Percentiles rank a stretch among this genome's conserved stretches.
These are phyloP conservation scores for Nysson spinosus DNA, from an alignment of 2,888 invertebrate genomes.

Conservation along the genomic window DNA sequence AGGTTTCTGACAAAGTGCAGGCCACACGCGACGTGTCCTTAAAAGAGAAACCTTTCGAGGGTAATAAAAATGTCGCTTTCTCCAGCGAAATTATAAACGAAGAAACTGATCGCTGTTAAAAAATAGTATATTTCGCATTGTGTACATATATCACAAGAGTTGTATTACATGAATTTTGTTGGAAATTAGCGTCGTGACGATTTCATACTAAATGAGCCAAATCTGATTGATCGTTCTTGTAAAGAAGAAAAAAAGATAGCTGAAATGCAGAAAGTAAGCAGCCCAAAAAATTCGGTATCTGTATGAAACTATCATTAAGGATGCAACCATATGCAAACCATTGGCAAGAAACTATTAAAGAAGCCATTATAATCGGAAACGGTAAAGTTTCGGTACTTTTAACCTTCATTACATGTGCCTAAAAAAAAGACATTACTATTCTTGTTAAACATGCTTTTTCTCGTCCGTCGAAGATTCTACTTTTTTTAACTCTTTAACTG, in stretches of 20 bases:
- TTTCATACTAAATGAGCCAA: conserved; percentile 66
- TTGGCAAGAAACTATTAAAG: conserved; percentile 88
- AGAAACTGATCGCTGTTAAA: too few relatives aligned
- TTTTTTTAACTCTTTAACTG: too few relatives aligned
- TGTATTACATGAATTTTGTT: neutral
- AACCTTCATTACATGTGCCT: conserved; percentile 86
- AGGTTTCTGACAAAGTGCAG: too few relatives aligned
- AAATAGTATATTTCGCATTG: conserved; percentile 6
- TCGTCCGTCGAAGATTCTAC: too few relatives aligned
- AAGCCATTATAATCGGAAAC: conserved; percentile 90
- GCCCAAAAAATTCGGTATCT: conserved; percentile 89
- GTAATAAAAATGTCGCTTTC: too few relatives aligned
- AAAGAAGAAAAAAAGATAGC: conserved; percentile 86
- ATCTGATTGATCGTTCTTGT: conserved; percentile 79
- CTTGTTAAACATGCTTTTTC: neutral
- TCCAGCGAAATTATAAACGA: conserved; percentile 1
- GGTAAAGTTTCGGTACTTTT: conserved; percentile 92
- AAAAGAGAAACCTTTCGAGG: too few relatives aligned
- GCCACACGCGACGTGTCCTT: too few relatives aligned
- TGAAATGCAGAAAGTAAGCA: conserved; percentile 86
- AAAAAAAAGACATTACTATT: conserved; percentile 44
- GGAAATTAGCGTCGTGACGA: too few relatives aligned
- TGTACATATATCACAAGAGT: neutral
- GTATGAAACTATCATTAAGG: conserved; percentile 87
- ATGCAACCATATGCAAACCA: conserved; percentile 92